phyloP scores from a whole-genome alignment of 1,140 invertebrate species.

The Euura lappo region DNA sequence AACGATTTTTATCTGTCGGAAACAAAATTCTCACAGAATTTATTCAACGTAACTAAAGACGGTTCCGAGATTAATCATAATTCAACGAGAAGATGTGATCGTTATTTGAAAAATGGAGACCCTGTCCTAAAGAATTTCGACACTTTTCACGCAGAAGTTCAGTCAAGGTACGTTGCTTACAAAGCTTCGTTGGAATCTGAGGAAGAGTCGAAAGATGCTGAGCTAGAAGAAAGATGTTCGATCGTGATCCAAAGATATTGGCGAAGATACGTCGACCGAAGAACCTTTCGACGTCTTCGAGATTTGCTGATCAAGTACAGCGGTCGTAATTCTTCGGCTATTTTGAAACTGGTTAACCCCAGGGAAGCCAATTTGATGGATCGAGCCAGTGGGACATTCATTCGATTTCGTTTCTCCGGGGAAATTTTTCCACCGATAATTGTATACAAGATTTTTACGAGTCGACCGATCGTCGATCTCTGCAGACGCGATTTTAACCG shows the following conservation, averaged over 20 bases:
- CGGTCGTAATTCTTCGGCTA: not conserved
- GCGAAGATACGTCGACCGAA: not conserved
- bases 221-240: not conserved
- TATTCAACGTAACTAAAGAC: no score
- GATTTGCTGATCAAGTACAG: not conserved
- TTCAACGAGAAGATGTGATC: no score
- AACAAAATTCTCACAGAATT: not conserved
- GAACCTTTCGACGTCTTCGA: not conserved
- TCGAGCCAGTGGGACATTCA: not conserved
- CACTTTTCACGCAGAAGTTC: no score
- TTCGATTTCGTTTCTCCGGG: slow-evolving; percentile 3
- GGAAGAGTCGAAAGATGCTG: not conserved
- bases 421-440: slow-evolving; percentile 1
- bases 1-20: not conserved
- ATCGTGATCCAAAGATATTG: not conserved
- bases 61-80: no score
- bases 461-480: not conserved
- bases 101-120: no score
- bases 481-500: no score
- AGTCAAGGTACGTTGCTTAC: no score
- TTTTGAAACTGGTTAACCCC: slow-evolving; percentile 2
- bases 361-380: slow-evolving; percentile 8
- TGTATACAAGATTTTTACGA: slow-evolving; percentile 13
- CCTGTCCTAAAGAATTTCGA: no score
- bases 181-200: no score